phyloP scores from a whole-genome alignment of 2,113 vertebrate genomes.

The Gadus macrocephalus region DNA sequence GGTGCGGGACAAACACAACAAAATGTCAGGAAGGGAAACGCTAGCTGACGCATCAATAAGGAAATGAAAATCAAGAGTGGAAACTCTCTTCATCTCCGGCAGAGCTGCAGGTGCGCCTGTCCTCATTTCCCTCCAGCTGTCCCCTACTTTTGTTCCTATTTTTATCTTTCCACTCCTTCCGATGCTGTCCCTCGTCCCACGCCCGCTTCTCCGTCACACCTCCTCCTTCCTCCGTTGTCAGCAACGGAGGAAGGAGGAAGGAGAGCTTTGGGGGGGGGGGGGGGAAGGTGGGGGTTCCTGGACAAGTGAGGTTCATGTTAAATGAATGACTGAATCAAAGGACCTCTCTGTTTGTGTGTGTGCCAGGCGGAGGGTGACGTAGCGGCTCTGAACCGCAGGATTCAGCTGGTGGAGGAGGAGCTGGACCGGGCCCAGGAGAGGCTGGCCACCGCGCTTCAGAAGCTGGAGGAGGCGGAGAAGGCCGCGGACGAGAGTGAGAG shows the following conservation, averaged over 20 bases:
- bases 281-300: no score
- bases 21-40: no score
- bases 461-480: conserved; percentile 97
- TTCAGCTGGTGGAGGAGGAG: conserved; percentile 98
- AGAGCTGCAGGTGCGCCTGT: background rate
- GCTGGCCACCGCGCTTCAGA: conserved; percentile 89
- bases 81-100: background rate
- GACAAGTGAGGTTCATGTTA: background rate
- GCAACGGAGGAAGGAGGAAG: background rate
- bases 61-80: no score
- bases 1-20: no score
- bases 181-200: background rate
- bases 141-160: background rate
- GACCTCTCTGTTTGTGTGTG: background rate
- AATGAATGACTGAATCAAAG: conserved; percentile 32
- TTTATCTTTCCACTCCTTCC: background rate
- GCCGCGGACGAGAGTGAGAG: conserved; percentile 97
- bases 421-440: conserved; percentile 95
- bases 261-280: background rate
- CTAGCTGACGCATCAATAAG: no score
- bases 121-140: conserved; percentile 2
- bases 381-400: conserved; percentile 90
- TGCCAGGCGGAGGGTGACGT: conserved; percentile 92
- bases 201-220: conserved; percentile 5
- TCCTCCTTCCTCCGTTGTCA: background rate